Evolutionary conservation across 2,888 invertebrate species (phyloP).

Genomic region (Petrolisthes cinctipes): DNA sequence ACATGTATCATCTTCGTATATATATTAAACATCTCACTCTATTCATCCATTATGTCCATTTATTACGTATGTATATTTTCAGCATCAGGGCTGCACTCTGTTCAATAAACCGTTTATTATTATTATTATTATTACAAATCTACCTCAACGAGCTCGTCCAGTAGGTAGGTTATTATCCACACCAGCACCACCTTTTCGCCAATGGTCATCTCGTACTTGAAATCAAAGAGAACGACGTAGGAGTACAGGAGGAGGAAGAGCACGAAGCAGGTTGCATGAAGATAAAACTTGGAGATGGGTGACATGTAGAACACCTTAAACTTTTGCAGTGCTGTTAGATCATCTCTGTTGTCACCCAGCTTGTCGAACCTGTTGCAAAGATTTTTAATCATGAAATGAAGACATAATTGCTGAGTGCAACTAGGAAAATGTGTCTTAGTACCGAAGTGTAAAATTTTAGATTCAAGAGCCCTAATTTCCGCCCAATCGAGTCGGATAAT

Average conservation of each 20-base stretch:
- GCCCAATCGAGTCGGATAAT: too few species aligned
- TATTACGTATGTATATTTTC: too few species aligned
- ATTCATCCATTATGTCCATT: too few species aligned
- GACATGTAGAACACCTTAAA: conserved; percentile 69
- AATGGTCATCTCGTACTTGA: conserved; percentile 67
- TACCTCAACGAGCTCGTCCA: conserved; percentile 65
- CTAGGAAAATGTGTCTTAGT: too few species aligned
- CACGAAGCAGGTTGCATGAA: conserved; percentile 67
- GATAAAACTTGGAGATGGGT: conserved; percentile 69
- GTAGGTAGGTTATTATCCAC: conserved; percentile 69
- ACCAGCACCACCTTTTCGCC: conserved; percentile 69
- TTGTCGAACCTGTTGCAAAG: conserved; percentile 48
- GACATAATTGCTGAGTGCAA: too few species aligned
- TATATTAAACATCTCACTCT: too few species aligned
- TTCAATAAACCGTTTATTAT: too few species aligned
- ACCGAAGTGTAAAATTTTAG: too few species aligned
- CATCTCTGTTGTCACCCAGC: conserved; percentile 66
- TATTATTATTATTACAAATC: too few species aligned
- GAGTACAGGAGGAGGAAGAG: conserved; percentile 69
- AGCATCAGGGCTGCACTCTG: too few species aligned
- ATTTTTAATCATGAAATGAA: background rate
- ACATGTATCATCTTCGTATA: too few species aligned
- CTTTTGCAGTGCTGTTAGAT: conserved; percentile 67
- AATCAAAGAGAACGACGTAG: conserved; percentile 70
- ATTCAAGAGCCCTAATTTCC: too few species aligned